Percentiles rank a stretch among this genome's conserved stretches.
Evolutionary conservation across 2,113 vertebrate species (phyloP).

Genomic region (Nothocercus julius): DNA sequence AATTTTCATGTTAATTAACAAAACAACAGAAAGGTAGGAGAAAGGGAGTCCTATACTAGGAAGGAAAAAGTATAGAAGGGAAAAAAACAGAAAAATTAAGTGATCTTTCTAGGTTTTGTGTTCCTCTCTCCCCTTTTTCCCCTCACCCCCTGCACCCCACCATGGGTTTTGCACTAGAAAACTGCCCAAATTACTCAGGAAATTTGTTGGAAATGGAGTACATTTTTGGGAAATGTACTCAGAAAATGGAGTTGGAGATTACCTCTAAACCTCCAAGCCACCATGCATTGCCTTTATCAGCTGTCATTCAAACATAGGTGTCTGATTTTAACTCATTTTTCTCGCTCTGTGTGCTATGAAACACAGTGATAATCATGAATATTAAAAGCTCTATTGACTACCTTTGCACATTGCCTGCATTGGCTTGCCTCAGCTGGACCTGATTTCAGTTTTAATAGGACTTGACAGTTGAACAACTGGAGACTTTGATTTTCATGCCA

Average conservation of each 20-base stretch:
- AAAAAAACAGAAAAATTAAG: background rate
- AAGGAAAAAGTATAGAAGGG: background rate
- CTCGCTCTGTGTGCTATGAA: background rate
- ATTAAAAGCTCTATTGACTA: background rate
- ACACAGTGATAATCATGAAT: background rate
- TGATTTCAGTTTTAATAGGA: slow-evolving; percentile 18
- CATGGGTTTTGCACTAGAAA: background rate
- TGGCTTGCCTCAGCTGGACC: background rate
- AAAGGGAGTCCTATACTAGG: background rate
- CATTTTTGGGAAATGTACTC: no score
- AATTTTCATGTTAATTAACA: background rate
- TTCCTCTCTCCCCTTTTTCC: background rate
- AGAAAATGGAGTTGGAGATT: background rate
- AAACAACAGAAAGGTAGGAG: background rate
- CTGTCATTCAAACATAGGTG: background rate
- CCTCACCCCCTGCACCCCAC: no score
- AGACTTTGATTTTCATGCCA: background rate
- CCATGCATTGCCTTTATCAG: background rate
- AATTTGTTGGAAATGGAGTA: background rate
- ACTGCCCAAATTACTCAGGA: background rate
- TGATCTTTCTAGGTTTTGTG: background rate
- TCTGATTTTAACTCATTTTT: background rate
- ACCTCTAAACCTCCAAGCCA: background rate
- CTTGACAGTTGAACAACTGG: background rate
- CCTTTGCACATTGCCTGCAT: background rate